Conservation (phyloP, 1,140 invertebrate genomes). For the Macrostomum lignano region DNA sequence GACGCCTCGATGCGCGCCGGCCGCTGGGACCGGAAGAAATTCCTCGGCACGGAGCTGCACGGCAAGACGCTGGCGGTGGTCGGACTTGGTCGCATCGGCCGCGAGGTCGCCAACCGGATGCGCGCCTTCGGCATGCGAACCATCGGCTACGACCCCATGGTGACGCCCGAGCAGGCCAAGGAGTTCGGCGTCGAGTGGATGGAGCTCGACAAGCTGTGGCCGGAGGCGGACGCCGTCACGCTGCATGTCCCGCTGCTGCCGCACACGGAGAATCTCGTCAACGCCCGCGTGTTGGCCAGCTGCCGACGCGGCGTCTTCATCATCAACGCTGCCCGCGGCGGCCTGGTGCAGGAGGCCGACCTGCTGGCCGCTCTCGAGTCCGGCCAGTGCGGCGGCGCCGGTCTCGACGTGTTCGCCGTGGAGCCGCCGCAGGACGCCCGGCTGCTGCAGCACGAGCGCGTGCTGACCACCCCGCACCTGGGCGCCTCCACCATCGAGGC, state of each 20-base stretch:
- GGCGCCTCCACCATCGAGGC: constrained; percentile 78
- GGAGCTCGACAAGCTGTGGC: constrained; percentile 58
- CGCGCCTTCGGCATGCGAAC: constrained; percentile 77
- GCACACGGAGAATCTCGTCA: constrained; percentile 65
- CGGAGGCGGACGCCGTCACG: constrained; percentile 70
- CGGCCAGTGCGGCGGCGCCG: constrained; percentile 58
- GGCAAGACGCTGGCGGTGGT: constrained; percentile 66
- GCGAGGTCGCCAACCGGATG: constrained; percentile 70
- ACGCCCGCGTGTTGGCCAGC: constrained; percentile 39
- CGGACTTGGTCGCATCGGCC: constrained; percentile 72
- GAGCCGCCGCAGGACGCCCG: constrained; percentile 31
- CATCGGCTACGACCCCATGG: constrained; percentile 68
- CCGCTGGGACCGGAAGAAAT: constrained; percentile 63
- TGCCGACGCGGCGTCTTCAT: constrained; percentile 65
- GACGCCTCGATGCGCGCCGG: constrained; percentile 54
- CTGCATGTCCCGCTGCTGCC: constrained; percentile 78
- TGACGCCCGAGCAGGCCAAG: constrained; percentile 39
- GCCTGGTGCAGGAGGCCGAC: constrained; percentile 46
- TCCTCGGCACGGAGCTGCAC: constrained; percentile 55
- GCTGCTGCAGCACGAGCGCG: constrained; percentile 38
- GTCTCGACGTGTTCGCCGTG: constrained; percentile 57
- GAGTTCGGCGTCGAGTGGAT: constrained; percentile 46
- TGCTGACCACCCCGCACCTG: constrained; percentile 72
- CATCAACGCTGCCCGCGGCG: constrained; percentile 76
- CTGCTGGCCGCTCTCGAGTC: constrained; percentile 17